Conservation (phyloP, 1,140 invertebrate genomes). For the Bombus pascuorum region DNA sequence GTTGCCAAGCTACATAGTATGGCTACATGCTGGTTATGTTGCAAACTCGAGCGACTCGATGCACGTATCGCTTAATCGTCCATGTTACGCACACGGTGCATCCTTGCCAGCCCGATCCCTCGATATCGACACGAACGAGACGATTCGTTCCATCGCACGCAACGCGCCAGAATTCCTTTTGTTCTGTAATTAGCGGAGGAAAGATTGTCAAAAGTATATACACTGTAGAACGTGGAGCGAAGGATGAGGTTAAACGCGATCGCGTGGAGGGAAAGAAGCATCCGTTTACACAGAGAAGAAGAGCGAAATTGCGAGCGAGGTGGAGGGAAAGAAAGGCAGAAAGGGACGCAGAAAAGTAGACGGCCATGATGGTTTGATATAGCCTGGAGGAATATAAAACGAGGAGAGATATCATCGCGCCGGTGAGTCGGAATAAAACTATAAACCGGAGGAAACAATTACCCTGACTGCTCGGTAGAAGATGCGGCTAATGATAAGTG, state of each 20-base stretch:
- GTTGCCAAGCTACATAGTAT: no score
- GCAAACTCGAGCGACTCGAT: no score
- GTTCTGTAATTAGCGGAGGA: slow-evolving; percentile 2
- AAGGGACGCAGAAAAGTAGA: slow-evolving; percentile 46
- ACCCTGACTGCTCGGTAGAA: slow-evolving; percentile 70
- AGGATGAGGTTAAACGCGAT: background rate
- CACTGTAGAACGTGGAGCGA: no score
- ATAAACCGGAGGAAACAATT: slow-evolving; percentile 80
- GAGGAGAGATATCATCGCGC: slow-evolving; percentile 75
- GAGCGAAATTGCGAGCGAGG: background rate
- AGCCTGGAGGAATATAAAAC: slow-evolving; percentile 74
- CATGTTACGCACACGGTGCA: background rate
- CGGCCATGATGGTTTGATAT: slow-evolving; percentile 66
- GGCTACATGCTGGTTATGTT: no score
- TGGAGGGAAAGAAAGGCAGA: slow-evolving; percentile 35
- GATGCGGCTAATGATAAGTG: slow-evolving; percentile 78
- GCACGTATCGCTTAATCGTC: slow-evolving; percentile 21
- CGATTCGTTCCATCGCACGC: slow-evolving; percentile 1
- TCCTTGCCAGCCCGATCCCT: background rate
- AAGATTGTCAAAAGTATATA: background rate
- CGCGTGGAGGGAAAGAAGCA: slow-evolving; percentile 14
- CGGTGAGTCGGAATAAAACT: slow-evolving; percentile 75
- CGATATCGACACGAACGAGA: background rate
- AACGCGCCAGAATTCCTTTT: slow-evolving; percentile 5
- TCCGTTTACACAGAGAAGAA: slow-evolving; percentile 15